Evolutionary conservation across 1,140 invertebrate genomes (phyloP).

Genomic region (Glossosoma conforme): DNA sequence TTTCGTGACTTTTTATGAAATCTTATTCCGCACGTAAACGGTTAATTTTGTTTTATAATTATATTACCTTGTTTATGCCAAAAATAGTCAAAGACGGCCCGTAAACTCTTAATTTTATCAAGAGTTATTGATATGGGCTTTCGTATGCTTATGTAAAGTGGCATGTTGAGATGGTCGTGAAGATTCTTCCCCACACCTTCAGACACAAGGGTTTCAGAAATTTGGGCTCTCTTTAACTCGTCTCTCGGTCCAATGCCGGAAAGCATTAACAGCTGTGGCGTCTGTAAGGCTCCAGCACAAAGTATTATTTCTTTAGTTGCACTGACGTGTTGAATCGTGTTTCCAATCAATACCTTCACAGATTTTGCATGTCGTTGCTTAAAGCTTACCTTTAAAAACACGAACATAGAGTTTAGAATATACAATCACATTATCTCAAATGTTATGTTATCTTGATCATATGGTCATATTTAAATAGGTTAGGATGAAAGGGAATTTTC

Average conservation of each 20-base stretch:
- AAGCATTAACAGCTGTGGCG: slow-evolving; percentile 67
- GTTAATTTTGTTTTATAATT: background rate
- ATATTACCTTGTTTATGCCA: slow-evolving; percentile 53
- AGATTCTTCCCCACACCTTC: slow-evolving; percentile 59
- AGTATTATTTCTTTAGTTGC: slow-evolving; percentile 65
- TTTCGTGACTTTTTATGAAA: no score
- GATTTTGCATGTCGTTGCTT: slow-evolving; percentile 32
- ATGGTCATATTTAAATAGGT: no score
- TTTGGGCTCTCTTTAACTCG: slow-evolving; percentile 47
- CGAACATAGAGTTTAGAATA: no score
- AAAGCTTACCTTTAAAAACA: slow-evolving; percentile 36
- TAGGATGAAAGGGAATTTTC: no score
- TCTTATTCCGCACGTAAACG: no score
- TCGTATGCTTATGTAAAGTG: slow-evolving; percentile 61
- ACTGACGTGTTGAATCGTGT: slow-evolving; percentile 43
- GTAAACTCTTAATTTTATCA: slow-evolving; percentile 53
- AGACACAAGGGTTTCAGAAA: slow-evolving; percentile 49
- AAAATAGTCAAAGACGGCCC: slow-evolving; percentile 57
- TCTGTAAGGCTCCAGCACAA: slow-evolving; percentile 64
- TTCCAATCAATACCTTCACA: slow-evolving; percentile 50
- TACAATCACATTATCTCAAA: no score
- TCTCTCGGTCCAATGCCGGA: slow-evolving; percentile 59
- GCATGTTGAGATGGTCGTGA: slow-evolving; percentile 69
- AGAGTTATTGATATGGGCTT: slow-evolving; percentile 59
- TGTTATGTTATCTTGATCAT: no score